phyloP scores from a whole-genome alignment of 2,888 invertebrate genomes.

The Campaea margaritaria region DNA sequence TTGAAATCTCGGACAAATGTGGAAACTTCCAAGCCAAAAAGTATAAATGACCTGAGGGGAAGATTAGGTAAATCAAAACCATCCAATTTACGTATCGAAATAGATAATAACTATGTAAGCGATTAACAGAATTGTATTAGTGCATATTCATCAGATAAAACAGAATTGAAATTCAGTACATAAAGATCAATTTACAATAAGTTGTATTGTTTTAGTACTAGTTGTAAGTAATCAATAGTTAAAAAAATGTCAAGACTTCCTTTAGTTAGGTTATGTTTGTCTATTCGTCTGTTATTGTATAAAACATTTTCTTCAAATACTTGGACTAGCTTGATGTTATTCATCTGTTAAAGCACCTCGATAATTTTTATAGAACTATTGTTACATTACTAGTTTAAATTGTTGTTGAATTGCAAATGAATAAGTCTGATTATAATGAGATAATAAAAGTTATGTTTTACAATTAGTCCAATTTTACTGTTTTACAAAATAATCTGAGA shows the following conservation, averaged over 20 bases:
- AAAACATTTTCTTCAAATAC: too few relatives aligned
- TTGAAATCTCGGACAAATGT: constrained; percentile 52
- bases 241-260: not conserved
- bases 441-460: too few relatives aligned
- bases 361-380: not conserved
- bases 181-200: constrained; percentile 1
- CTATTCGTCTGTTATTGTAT: too few relatives aligned
- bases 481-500: too few relatives aligned
- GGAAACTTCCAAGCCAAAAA: constrained; percentile 65
- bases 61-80: constrained; percentile 71
- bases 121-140: constrained; percentile 8
- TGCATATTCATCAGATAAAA: not conserved
- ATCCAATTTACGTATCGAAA: constrained; percentile 79
- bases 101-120: constrained; percentile 66
- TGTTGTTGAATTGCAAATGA: too few relatives aligned
- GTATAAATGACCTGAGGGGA: constrained; percentile 67
- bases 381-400: too few relatives aligned
- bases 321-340: too few relatives aligned
- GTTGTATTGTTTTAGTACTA: not conserved
- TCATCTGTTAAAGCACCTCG: not conserved
- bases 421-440: too few relatives aligned
- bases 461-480: too few relatives aligned
- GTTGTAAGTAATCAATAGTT: not conserved
- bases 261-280: too few relatives aligned
- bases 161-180: not conserved